Percentiles rank a stretch among this genome's conserved stretches.
Conservation (phyloP, 2,888 invertebrate species). For the Trachelus tabidus region DNA sequence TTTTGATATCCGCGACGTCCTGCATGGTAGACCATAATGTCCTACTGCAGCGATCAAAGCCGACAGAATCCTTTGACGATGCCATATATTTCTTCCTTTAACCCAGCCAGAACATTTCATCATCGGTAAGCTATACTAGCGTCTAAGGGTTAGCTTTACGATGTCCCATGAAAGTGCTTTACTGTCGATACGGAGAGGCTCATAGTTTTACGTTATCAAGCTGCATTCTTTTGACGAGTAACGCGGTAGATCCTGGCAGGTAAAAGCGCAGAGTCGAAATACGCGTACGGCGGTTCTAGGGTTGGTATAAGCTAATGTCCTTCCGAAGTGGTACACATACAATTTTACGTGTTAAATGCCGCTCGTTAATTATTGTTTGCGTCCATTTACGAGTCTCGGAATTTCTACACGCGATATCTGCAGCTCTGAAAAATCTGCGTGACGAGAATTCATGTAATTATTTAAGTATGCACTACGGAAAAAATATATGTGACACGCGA, state of each 20-base stretch:
- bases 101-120: background rate
- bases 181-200: background rate
- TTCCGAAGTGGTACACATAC: background rate
- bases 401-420: background rate
- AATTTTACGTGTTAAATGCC: too few relatives aligned
- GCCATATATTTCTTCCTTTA: background rate
- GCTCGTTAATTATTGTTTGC: too few relatives aligned
- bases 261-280: background rate
- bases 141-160: background rate
- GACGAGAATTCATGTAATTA: background rate
- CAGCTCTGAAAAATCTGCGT: background rate
- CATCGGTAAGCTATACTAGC: background rate
- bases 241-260: background rate
- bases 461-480: background rate
- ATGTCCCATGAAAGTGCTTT: too few relatives aligned
- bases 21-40: background rate
- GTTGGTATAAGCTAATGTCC: background rate
- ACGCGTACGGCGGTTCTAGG: background rate
- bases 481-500: background rate
- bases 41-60: background rate
- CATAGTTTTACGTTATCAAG: background rate
- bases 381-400: background rate
- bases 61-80: background rate
- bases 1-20: background rate
- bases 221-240: background rate